phyloP scores from a whole-genome alignment of 2,888 invertebrate genomes.

The Orthosia incerta region DNA sequence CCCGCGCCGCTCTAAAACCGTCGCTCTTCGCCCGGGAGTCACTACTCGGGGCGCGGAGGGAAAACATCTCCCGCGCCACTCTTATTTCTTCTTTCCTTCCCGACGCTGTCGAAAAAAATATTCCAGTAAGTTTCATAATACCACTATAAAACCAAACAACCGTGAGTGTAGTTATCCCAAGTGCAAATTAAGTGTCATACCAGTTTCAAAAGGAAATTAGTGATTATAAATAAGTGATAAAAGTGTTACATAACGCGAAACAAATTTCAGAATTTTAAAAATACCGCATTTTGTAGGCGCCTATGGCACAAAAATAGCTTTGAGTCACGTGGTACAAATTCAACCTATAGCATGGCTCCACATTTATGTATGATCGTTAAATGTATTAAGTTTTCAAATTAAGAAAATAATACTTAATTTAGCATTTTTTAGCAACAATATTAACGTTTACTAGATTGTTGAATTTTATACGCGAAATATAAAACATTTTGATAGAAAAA shows the following conservation, averaged over 20 bases:
- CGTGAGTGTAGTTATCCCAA: conserved; percentile 81
- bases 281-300: conserved; percentile 91
- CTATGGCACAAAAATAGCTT: conserved; percentile 88
- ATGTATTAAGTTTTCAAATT: conserved; percentile 63
- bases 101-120: conserved; percentile 89
- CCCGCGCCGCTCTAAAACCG: conserved; percentile 92
- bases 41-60: conserved; percentile 90
- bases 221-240: conserved; percentile 84
- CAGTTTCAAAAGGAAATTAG: conserved; percentile 77
- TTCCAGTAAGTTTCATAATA: conserved; percentile 87
- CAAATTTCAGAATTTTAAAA: conserved; percentile 88
- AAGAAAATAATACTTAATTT: conserved; percentile 28
- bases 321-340: conserved; percentile 87
- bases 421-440: conserved; percentile 18
- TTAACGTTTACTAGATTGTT: not conserved
- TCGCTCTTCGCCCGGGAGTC: conserved; percentile 91
- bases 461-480: conserved; percentile 27
- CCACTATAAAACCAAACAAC: conserved; percentile 77
- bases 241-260: conserved; percentile 89
- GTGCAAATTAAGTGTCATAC: conserved; percentile 82
- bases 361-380: conserved; percentile 84
- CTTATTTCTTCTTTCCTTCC: conserved; percentile 91
- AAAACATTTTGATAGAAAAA: conserved; percentile 46
- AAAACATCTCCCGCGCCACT: conserved; percentile 91
- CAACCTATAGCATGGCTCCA: conserved; percentile 89